phyloP scores from a whole-genome alignment of 2,797 vertebrate species.

The Sylvilagus floridanus region DNA sequence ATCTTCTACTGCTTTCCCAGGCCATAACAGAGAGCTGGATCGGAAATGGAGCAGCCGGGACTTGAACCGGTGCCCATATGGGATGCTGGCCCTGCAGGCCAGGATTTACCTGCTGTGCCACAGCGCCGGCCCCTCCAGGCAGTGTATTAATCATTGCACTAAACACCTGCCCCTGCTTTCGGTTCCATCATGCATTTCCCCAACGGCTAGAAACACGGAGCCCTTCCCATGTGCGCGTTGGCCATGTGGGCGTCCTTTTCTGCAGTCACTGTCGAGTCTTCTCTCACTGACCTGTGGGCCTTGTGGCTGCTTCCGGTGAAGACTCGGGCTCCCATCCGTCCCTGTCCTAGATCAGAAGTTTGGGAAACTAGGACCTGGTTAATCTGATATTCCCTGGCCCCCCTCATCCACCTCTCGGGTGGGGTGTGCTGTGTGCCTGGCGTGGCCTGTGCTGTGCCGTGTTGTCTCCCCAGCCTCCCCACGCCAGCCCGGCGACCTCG shows the following conservation, averaged over 20 bases:
- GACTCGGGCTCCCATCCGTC: neutral
- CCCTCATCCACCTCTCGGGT: neutral
- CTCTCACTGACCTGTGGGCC: neutral
- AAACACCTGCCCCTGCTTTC: neutral
- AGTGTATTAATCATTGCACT: too few species aligned
- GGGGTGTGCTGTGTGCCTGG: neutral
- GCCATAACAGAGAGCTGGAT: too few species aligned
- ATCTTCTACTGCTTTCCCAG: too few species aligned
- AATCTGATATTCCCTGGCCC: neutral
- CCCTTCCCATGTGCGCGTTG: neutral
- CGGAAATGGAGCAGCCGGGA: too few species aligned
- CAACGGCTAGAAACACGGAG: neutral
- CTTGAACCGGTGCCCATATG: too few species aligned
- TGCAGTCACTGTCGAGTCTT: neutral
- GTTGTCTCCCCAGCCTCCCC: neutral
- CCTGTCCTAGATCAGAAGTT: neutral
- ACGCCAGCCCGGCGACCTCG: fast-evolving
- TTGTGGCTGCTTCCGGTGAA: neutral
- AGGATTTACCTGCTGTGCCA: too few species aligned
- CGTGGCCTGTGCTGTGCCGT: fast-evolving
- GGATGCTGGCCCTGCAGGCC: too few species aligned
- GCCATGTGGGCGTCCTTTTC: neutral
- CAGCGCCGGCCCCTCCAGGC: too few species aligned
- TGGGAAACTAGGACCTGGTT: neutral
- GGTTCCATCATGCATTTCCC: neutral